Base-by-base conservation (phyloP, 2,113 vertebrate species). In the Anoura caudifer region DNA sequence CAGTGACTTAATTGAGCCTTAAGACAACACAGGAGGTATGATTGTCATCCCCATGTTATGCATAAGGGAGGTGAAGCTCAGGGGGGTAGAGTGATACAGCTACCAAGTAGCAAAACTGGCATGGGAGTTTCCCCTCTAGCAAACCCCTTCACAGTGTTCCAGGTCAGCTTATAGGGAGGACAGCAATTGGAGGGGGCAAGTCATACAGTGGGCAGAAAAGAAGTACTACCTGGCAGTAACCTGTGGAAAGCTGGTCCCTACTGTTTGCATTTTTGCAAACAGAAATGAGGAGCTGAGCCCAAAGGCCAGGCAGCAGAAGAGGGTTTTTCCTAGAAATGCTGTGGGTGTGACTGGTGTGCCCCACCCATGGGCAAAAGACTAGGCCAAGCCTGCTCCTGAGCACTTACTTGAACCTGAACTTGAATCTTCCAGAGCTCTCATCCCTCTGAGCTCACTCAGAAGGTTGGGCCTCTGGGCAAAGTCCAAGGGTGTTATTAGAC, bases 271-370 rank as follows among this genome's bases (percentile, higher is more conserved):
- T 81, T 94, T 65, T 88, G 17, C 47, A 52, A 67, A n/a, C 15
- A 52, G 16, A 52, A 52, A 52, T 52, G 36, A 85, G 76, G 54
- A 70, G 41, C 69, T 41, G 9, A n/a, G 22, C 69, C 38, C 76
- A 61, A 87, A 76, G 69, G 59, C 47, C 24, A 72, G 41, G 56
- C 43, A 73, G 11, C 10, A 47, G 45, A 59, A 59, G 65, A 87
- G 33, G 67, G 54, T 41, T 38, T 91, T 86, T 96, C 77, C 80
- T 91, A 93, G 97, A 97, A 93, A 77, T 76, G 56, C 24, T 75
- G 20, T 1, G 9, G 72, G 50, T 90, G 79, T 82, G 90, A 59
- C 91, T 89, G 38, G 20, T 83, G 43, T 31, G 36, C 50, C 17
- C 38, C 72, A 80, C 70, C 95, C 67, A 69, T 4, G 33, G 59